phyloP scores from a whole-genome alignment of 2,888 invertebrate genomes.

The Saturnia pavonia region DNA sequence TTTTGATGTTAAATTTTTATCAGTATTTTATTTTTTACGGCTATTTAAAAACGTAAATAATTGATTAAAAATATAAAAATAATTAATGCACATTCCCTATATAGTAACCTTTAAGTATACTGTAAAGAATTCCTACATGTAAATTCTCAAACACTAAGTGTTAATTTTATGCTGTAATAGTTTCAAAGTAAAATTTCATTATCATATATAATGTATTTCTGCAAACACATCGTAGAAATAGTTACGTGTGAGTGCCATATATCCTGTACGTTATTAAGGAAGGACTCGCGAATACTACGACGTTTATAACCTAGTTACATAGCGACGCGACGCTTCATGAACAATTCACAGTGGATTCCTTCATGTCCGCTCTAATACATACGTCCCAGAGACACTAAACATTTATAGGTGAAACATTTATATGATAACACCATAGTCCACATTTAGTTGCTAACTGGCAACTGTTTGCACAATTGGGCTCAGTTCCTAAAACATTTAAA shows the following conservation, averaged over 20 bases:
- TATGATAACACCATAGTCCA: no score
- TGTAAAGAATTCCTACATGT: background rate
- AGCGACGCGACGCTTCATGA: slow-evolving; percentile 43
- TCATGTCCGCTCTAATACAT: slow-evolving; percentile 21
- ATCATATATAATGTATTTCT: slow-evolving; percentile 15
- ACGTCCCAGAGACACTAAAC: background rate
- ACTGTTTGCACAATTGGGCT: background rate
- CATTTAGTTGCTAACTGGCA: background rate
- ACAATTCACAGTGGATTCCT: slow-evolving; percentile 30
- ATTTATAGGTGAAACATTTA: background rate
- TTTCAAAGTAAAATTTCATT: slow-evolving; percentile 12
- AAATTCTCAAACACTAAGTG: background rate
- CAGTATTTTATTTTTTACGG: no score
- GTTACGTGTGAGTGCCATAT: slow-evolving; percentile 28
- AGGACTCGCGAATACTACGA: slow-evolving; percentile 29
- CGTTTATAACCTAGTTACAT: slow-evolving; percentile 37
- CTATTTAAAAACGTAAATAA: no score
- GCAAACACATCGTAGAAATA: slow-evolving; percentile 17
- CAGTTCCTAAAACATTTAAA: background rate
- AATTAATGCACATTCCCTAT: no score
- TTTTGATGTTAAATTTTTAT: no score
- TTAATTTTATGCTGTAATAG: slow-evolving; percentile 4
- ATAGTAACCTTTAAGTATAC: no score
- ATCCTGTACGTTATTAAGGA: slow-evolving; percentile 42
- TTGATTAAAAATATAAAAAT: no score